Base-by-base conservation (phyloP, 2,888 invertebrate genomes). In the Ctena decussata region DNA sequence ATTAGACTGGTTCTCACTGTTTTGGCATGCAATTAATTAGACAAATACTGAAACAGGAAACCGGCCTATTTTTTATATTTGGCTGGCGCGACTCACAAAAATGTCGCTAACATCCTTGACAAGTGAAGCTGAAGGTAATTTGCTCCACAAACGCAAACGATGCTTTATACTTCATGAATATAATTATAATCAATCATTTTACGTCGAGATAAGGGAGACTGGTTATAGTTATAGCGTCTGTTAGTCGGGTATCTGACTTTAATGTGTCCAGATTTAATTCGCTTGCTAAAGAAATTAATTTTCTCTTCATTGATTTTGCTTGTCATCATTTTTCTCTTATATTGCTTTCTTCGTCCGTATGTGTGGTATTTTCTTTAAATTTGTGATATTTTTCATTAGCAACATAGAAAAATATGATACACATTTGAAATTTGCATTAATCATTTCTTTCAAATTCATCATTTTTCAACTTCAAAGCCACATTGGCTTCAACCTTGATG, bases 151-250 rank as follows among this genome's bases (percentile, higher is more conserved):
- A 65, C 65, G 73, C 80, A 80, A 78, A 69, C 49, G 79, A 46
- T 82, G 86, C 74, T 83, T 83, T 86, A 86, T 83, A 76, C 83
- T 86, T 86, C 86, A 81, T 83, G 86, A 86, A 86, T 86, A 83
- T 78, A 77, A 86, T 86, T 83, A 86, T 75, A 70, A 86, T 86
- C 83, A 86, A 86, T 86, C 86, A 86, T 80, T 49, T 75, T 75
- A 53, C 77, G 86, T 86, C 86, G 35, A 86, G 86, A 86, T 86
- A 86, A 83, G 78, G 57, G 57, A 21, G 57, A 37, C 49, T 83
- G 77, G 83, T 86, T 83, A 75, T 60, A 53, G 69, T 57, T 74
- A 35, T 49, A 83, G 86, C 83, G 86, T 70, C 86, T 74, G 39
- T 11, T 41, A 78, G 83, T 83, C 86, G 86, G 77, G 65, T 70